These are phyloP conservation scores for Smutsia gigantea DNA, from an alignment of 2,797 vertebrate species.

Conservation along the genomic window DNA sequence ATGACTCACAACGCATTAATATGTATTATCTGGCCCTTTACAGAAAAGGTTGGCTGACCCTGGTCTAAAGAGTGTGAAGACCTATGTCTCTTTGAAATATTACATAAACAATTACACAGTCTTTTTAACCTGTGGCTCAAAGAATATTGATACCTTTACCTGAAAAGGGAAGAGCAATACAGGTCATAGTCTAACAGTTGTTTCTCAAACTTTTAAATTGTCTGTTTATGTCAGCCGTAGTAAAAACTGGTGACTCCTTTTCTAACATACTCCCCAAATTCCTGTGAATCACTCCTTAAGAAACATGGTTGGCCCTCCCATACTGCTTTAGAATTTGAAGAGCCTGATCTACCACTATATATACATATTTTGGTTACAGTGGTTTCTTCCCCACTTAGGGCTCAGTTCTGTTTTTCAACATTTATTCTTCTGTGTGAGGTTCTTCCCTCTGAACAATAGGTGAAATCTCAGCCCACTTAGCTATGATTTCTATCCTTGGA, in stretches of 20 bases:
- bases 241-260: not conserved
- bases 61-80: not conserved
- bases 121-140: not conserved
- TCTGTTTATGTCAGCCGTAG: not conserved
- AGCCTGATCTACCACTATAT: not conserved
- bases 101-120: constrained; percentile 20
- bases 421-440: constrained; percentile 24
- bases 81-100: constrained; percentile 43
- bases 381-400: constrained; percentile 3
- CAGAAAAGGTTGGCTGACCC: not conserved
- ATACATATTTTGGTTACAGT: constrained; percentile 18
- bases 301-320: not conserved
- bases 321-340: not conserved
- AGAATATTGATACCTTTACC: not conserved
- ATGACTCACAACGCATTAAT: not conserved
- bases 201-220: constrained; percentile 19
- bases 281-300: not conserved
- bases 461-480: constrained; percentile 58
- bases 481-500: constrained; percentile 66
- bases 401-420: constrained; percentile 60
- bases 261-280: not conserved
- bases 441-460: constrained; percentile 55
- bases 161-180: not conserved
- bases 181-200: not conserved
- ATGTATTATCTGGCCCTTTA: not conserved